Evolutionary conservation across 2,888 invertebrate genomes (phyloP).

Genomic region (Aspidapion aeneum): DNA sequence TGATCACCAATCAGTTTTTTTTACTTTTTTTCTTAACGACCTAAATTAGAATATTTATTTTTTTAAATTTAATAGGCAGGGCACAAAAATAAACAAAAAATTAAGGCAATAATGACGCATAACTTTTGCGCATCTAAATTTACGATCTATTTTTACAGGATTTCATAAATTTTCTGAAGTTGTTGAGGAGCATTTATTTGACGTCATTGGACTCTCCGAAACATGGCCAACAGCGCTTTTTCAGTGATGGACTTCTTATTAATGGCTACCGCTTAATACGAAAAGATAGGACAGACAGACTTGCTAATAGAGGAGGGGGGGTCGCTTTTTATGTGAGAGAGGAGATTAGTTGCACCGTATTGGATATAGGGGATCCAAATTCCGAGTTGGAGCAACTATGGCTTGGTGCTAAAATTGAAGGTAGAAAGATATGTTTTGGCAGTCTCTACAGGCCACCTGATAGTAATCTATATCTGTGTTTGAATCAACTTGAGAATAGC

Average conservation of each 20-base stretch:
- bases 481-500: not conserved
- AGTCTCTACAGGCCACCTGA: too few relatives aligned
- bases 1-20: too few relatives aligned
- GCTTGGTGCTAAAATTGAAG: not conserved
- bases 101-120: not conserved
- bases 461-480: not conserved
- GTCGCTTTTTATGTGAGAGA: not conserved
- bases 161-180: not conserved
- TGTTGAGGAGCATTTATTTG: not conserved
- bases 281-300: not conserved
- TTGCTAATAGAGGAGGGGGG: too few relatives aligned
- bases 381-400: not conserved
- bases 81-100: too few relatives aligned
- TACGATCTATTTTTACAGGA: constrained; percentile 1
- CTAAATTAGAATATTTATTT: too few relatives aligned
- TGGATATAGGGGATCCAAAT: too few relatives aligned
- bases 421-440: constrained; percentile 5
- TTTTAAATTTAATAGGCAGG: too few relatives aligned
- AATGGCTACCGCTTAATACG: not conserved
- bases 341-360: not conserved
- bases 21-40: too few relatives aligned
- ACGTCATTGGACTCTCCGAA: not conserved
- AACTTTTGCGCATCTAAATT: not conserved
- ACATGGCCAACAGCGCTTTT: not conserved
- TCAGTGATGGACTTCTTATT: not conserved